Conservation (phyloP, 1,140 invertebrate species). For the Zaprionus inermis region DNA sequence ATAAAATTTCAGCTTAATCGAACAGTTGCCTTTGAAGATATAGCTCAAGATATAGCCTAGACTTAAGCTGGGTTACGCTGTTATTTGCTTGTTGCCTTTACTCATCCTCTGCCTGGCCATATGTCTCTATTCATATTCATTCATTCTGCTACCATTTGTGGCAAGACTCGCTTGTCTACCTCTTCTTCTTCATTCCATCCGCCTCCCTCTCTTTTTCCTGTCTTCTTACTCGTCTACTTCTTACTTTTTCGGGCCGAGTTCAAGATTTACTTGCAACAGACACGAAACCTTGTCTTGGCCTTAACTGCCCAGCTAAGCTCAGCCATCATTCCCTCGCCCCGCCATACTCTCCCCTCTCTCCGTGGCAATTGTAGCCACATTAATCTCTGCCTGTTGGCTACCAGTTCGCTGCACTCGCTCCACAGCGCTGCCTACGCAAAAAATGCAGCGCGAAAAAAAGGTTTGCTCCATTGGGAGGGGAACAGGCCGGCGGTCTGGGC, state of each 20-base stretch:
- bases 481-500: background rate
- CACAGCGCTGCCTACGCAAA: conserved; percentile 70
- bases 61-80: background rate
- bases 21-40: background rate
- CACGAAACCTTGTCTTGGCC: conserved; percentile 51
- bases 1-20: background rate
- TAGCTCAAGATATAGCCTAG: background rate
- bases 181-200: background rate
- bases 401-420: conserved; percentile 76
- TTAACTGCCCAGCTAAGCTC: conserved; percentile 30
- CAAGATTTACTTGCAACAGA: conserved; percentile 69
- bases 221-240: too few species aligned
- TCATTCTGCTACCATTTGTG: conserved; percentile 10
- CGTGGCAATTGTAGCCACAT: conserved; percentile 34
- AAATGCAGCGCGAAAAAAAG: conserved; percentile 80
- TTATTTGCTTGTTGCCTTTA: background rate
- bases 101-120: background rate
- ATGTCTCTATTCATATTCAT: conserved; percentile 16
- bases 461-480: conserved; percentile 31
- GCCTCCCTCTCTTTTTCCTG: background rate
- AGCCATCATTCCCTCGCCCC: background rate
- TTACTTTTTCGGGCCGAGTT: conserved; percentile 16
- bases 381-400: conserved; percentile 67
- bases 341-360: background rate
- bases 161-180: background rate